phyloP scores from a whole-genome alignment of 2,797 vertebrate genomes.

The Falco columbarius region DNA sequence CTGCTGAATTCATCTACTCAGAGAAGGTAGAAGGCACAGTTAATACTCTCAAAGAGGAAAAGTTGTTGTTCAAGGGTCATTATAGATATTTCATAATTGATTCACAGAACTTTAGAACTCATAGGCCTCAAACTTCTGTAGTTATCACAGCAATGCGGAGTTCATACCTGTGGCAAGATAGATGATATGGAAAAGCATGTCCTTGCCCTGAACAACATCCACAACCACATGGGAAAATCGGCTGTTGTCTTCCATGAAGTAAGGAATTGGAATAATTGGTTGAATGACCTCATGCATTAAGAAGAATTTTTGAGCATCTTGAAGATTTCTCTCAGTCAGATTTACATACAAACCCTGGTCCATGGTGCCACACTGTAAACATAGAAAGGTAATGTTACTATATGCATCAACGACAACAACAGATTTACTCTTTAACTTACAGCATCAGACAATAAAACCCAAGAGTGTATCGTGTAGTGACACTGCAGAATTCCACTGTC shows the following conservation, averaged over 20 bases:
- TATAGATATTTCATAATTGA: background rate
- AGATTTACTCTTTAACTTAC: background rate
- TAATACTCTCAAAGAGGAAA: background rate
- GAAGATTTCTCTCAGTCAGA: constrained; percentile 93
- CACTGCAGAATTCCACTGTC: background rate
- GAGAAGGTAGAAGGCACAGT: background rate
- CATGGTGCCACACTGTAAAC: constrained; percentile 89
- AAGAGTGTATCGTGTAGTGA: background rate
- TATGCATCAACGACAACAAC: background rate
- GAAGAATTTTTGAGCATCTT: constrained; percentile 95
- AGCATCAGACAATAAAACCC: background rate
- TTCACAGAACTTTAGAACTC: background rate
- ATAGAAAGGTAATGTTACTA: background rate
- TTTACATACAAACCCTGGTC: constrained; percentile 93
- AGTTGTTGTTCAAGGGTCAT: background rate
- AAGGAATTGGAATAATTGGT: constrained; percentile 87
- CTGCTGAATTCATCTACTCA: background rate
- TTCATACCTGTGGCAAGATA: constrained; percentile 93
- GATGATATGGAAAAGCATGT: constrained; percentile 92
- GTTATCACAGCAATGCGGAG: background rate
- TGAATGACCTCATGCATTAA: constrained; percentile 96
- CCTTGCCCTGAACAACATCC: constrained; percentile 95
- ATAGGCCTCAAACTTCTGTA: background rate
- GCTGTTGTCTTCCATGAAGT: constrained; percentile 96
- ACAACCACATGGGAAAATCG: constrained; percentile 93